phyloP scores from a whole-genome alignment of 2,888 invertebrate genomes.

The Brachyopa scutellaris region DNA sequence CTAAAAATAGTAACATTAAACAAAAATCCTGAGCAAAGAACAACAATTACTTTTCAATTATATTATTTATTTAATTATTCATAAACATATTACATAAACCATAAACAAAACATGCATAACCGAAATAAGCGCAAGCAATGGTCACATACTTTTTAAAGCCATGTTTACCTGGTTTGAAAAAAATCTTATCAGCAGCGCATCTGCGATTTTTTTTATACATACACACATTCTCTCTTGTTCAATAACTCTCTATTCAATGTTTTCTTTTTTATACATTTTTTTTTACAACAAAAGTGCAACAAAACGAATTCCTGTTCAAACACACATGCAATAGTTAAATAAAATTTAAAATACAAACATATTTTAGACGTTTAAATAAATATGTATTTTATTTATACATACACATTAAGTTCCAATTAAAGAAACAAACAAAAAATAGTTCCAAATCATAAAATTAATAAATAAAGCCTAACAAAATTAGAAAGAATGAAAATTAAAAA shows the following conservation, averaged over 20 bases:
- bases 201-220: slow-evolving; percentile 17
- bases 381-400: slow-evolving; percentile 39
- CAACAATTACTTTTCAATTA: slow-evolving; percentile 61
- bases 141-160: slow-evolving; percentile 17
- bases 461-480: slow-evolving; percentile 17
- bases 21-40: slow-evolving; percentile 69
- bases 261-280: slow-evolving; percentile 19
- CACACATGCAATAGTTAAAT: slow-evolving; percentile 64
- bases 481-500: neutral
- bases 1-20: slow-evolving; percentile 48
- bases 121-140: neutral
- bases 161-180: neutral
- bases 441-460: slow-evolving; percentile 51
- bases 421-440: slow-evolving; percentile 46
- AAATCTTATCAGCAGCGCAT: neutral
- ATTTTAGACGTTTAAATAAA: slow-evolving; percentile 54
- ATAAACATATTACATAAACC: slow-evolving; percentile 42
- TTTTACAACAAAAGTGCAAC: slow-evolving; percentile 58
- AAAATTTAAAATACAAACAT: slow-evolving; percentile 45
- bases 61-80: slow-evolving; percentile 65
- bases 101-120: slow-evolving; percentile 30
- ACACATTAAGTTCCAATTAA: slow-evolving; percentile 49
- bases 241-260: slow-evolving; percentile 48
- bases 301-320: slow-evolving; percentile 64
- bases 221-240: slow-evolving; percentile 50